Conservation (phyloP, 2,797 vertebrate genomes). For the Sebastes oblongus region DNA sequence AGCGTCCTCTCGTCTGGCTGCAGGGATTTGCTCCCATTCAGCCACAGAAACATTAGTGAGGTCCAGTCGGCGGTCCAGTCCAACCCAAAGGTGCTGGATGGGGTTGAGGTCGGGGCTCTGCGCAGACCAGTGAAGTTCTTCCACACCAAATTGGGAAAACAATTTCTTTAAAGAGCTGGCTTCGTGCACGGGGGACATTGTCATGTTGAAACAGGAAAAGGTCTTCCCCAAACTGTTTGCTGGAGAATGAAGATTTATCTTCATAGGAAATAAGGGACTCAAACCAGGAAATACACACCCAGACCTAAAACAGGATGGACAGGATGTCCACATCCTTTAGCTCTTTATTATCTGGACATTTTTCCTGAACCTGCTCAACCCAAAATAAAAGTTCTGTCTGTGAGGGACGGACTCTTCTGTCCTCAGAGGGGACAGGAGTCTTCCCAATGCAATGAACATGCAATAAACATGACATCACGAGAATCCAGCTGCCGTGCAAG, state of each 20-base stretch:
- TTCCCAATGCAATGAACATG: too few relatives aligned
- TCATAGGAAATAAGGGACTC: neutral
- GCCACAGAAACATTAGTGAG: neutral
- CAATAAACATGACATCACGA: neutral
- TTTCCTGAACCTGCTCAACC: neutral
- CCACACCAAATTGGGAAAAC: neutral
- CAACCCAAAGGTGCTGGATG: neutral
- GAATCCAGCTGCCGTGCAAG: too few relatives aligned
- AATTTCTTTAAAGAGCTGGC: neutral
- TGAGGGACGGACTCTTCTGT: neutral
- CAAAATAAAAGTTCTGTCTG: neutral
- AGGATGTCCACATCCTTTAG: neutral
- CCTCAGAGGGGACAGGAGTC: neutral
- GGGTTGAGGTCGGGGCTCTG: neutral
- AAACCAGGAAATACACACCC: neutral
- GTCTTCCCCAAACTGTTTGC: neutral
- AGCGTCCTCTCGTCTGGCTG: neutral
- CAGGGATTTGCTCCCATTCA: neutral
- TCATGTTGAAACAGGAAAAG: neutral
- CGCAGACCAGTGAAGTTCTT: neutral
- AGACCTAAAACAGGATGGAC: neutral
- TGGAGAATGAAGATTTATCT: neutral
- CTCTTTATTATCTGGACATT: neutral
- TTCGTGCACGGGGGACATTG: neutral
- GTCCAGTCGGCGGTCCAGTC: neutral